Evolutionary conservation across 2,888 invertebrate genomes (phyloP), one percentile per base, ranked within the genome.

Genomic region (Pterostichus madidus): DNA sequence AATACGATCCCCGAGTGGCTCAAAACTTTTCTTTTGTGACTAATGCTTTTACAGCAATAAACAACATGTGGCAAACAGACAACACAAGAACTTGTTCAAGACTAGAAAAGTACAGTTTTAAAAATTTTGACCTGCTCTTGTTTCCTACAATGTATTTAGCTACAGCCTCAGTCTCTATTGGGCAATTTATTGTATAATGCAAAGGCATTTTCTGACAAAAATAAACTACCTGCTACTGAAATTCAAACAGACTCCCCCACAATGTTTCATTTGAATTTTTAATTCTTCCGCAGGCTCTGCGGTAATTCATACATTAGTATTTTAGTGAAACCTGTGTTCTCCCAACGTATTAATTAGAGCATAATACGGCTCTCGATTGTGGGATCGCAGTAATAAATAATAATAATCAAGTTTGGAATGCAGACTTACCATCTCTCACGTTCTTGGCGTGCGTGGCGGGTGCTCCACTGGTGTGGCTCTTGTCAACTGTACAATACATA

Each of bases 401-500:
- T 68, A 80, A 80, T 80, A 68, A 52, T 68, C 52, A 52, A 80
- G 68, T 71, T 84, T 49, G 84, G 83, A 83, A 80, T 80, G 82
- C 73, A 59, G 86, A 93, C 94, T 93, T 92, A 94, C 94, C 94
- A 92, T 94, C 94, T 93, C 94, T 94, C 91, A 93, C 92, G 92
- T 92, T 93, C 92, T 93, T 93, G 90, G 93, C 91, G 92, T 93
- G 91, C 93, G 93, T 89, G 93, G 93, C 91, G 92, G 93, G 92
- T 92, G 93, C 92, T 93, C 93, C 93, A 93, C 94, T 91, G 93
- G 93, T 91, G 93, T 90, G 93, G 90, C 93, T 94, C 92, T 94
- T 94, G 92, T 94, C 94, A 92, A 93, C 92, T 90, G 94, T 93
- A 92, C 94, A 94, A 91, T 94, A 94, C 94, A 94, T 94, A 88